Evolutionary conservation across 2,113 vertebrate genomes (phyloP), one percentile per base, ranked within the genome.

Genomic region (Crypturellus undulatus): DNA sequence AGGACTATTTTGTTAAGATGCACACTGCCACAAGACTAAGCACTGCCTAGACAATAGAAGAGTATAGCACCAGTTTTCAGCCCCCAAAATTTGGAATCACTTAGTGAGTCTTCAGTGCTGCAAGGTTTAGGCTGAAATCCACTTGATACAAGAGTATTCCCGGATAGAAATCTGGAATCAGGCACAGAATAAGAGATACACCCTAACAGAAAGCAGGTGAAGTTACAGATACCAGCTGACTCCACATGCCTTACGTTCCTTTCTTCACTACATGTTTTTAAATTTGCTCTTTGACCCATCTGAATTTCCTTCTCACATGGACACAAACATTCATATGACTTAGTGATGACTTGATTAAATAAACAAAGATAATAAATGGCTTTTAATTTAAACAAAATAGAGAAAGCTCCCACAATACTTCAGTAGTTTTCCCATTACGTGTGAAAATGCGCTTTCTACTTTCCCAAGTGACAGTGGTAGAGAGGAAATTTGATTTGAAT

Each of bases 151-250:
- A 26, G 65, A 80, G 32, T 10, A 51, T 64, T 72, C 92, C 51
- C 64, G 77, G 83, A 79, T 10, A 45, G 28, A 79, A 87, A 36
- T 5, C 51, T 73, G 40, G 82, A 87, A 28, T 34, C 81, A 78
- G 67, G 75, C 36, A 85, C 79, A 73, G 36, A 20, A 16, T 10
- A 52, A 52, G 67, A 90, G 81, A 95, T 89, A 82, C 78, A 79
- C 45, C 59, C 45, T 92, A 94, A 95, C 59, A 79, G 60, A 89
- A 93, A 83, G 84, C 91, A 94, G 91, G 67, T 82, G 81, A 87
- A 60, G 28, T 54, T 95, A 91, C 1, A 80, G 47, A 91, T 51
- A 94, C 10, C 91, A 91, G 79, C 76, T 92, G 90, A 36, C 24
- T 93, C 82, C 1, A 0, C 32, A 49, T 49, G 15, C 42, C 56